A percentile compares a stretch with the other conserved stretches of the same genome.
phyloP scores from a whole-genome alignment of 2,113 vertebrate genomes.

The Aix galericulata region DNA sequence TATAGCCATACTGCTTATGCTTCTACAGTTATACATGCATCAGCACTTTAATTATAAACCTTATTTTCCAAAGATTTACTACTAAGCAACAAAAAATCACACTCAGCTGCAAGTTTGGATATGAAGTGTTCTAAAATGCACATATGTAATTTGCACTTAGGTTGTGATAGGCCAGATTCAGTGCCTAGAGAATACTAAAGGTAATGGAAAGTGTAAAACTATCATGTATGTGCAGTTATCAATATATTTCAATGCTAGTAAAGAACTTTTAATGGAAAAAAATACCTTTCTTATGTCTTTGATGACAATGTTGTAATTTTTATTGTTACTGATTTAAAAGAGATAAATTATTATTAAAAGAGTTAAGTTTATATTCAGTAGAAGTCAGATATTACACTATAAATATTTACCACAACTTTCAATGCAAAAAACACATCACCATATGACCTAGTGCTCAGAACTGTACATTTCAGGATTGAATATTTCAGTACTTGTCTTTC shows the following conservation, averaged over 20 bases:
- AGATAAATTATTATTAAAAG: neutral
- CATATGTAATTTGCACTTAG: neutral
- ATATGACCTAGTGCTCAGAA: neutral
- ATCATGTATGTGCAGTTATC: neutral
- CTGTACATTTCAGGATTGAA: neutral
- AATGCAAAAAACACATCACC: neutral
- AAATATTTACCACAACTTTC: neutral
- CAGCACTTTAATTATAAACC: constrained; percentile 75
- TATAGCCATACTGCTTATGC: constrained; percentile 53
- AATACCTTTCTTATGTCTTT: neutral
- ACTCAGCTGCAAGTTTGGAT: constrained; percentile 53
- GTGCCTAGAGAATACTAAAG: neutral
- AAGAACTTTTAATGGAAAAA: neutral
- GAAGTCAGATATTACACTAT: neutral
- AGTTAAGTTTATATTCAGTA: neutral
- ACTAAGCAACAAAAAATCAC: constrained; percentile 57
- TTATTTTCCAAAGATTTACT: constrained; percentile 55
- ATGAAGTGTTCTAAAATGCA: constrained; percentile 15
- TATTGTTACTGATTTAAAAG: neutral
- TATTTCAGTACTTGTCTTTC: neutral
- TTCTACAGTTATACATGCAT: constrained; percentile 57
- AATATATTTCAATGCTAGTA: neutral
- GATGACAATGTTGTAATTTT: neutral
- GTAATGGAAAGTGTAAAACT: neutral
- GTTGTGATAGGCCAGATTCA: neutral